Evolutionary conservation across 1,140 invertebrate genomes (phyloP), one percentile per base, ranked within the genome.

Genomic region (Cardiocondyla obscurior): DNA sequence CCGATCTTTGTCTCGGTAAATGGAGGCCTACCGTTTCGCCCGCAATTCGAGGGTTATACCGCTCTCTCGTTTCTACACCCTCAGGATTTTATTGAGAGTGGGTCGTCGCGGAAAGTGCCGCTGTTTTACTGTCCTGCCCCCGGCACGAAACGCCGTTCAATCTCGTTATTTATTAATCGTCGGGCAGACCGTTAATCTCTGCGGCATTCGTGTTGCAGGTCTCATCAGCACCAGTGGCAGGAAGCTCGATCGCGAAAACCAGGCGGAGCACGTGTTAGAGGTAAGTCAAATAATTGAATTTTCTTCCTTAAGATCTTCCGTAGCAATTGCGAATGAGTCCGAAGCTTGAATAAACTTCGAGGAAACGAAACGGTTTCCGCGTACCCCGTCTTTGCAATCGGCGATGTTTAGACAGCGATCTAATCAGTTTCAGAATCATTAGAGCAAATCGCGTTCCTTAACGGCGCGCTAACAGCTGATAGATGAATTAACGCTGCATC

Each of bases 191-290:
- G 7, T 62, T 87, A 84, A 87, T 82, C 46, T 25, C 42, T 57
- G 2, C 39, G 44, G 16, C 16, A 44, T 85, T 88, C 77, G 84
- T 91, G 83, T 95, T 95, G 58, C 95, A 97, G 98, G 98, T 76
- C 93, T 97, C 51, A 97, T 98, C 73, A 96, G 95, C 64, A 98
- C 97, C 30, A 98, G 97, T 22, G 96, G 96, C 22, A 95, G 98
- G 36, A 96, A 96, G 90, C 94, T 99, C 70, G 98, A 99, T 93
- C 95, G 98, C 85, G 97, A 98, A 92, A 96, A 96, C 89, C 97
- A 97, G 91, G 94, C 96, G 0, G 95, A 97, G 89, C 98, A 98
- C 93, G 96, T 97, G 89, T 94, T 98, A 5, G 97, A 98, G 95
- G 97, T 98, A 93, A 95, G 94, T 93, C 64, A 16, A 33, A 30